Conservation (phyloP, 2,797 vertebrate species). For the Poecilia gillii region DNA sequence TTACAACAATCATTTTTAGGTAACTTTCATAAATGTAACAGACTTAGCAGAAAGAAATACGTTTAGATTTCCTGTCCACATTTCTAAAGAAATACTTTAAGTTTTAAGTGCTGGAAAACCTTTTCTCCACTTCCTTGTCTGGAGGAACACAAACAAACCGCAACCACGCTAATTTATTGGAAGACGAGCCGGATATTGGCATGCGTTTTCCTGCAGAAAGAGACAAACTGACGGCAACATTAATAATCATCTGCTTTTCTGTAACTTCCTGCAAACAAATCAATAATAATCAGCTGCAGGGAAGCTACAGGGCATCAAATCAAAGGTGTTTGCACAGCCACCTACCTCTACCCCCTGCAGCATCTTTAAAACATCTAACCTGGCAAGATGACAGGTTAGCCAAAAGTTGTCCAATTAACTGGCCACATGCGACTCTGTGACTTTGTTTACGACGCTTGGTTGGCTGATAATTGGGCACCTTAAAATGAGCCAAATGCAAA, state of each 20-base stretch:
- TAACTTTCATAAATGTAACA: background rate
- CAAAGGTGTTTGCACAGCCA: constrained; percentile 35
- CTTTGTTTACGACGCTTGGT: constrained; percentile 53
- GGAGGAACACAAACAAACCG: background rate
- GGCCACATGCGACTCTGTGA: constrained; percentile 48
- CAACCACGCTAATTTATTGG: background rate
- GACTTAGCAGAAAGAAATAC: background rate
- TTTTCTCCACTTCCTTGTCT: background rate
- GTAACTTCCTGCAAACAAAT: constrained; percentile 15
- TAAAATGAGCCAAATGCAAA: constrained; percentile 52
- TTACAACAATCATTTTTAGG: background rate
- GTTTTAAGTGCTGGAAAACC: background rate
- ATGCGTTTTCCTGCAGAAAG: background rate
- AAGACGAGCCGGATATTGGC: background rate
- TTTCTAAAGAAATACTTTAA: background rate
- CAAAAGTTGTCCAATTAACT: constrained; percentile 63
- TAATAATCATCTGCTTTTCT: constrained; percentile 11
- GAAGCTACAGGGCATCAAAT: constrained; percentile 36
- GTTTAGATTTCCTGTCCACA: background rate
- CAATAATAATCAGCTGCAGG: constrained; percentile 33
- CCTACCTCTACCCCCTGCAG: constrained; percentile 44
- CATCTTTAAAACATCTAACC: constrained; percentile 39
- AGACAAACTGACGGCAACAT: background rate
- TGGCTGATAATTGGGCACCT: constrained; percentile 56
- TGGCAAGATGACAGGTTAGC: constrained; percentile 56